Conservation (phyloP, 2,888 invertebrate genomes). For the Stenurella melanura region DNA sequence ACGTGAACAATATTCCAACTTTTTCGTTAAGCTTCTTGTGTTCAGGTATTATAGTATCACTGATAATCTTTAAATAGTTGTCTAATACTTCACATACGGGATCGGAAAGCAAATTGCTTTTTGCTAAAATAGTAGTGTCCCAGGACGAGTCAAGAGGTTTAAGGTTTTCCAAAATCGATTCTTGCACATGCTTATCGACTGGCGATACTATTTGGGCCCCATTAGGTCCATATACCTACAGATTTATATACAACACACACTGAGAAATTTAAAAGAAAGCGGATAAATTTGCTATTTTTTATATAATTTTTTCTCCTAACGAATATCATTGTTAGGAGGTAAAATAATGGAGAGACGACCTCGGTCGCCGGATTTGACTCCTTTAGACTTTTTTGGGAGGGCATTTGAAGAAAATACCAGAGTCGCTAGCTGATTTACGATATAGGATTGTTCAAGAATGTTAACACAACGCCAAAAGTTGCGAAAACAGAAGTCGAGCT, state of each 20-base stretch:
- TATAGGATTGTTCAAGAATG: too few relatives aligned
- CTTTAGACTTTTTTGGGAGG: too few relatives aligned
- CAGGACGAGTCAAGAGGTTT: slow-evolving; percentile 87
- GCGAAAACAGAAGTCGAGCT: too few relatives aligned
- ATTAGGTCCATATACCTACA: slow-evolving; percentile 92
- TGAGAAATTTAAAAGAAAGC: too few relatives aligned
- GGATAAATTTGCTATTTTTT: too few relatives aligned
- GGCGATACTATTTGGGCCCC: slow-evolving; percentile 97
- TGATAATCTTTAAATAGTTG: slow-evolving; percentile 81
- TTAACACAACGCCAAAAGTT: too few relatives aligned
- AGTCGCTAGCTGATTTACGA: too few relatives aligned
- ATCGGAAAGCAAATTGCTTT: slow-evolving; percentile 77
- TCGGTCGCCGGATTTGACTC: too few relatives aligned
- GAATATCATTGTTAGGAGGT: too few relatives aligned
- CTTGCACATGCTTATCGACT: slow-evolving; percentile 90
- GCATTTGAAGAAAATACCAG: too few relatives aligned
- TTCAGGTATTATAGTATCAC: slow-evolving; percentile 75
- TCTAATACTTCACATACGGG: slow-evolving; percentile 81
- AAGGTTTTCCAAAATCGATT: slow-evolving; percentile 84
- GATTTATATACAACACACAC: not conserved
- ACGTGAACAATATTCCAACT: slow-evolving; percentile 81
- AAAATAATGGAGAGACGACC: too few relatives aligned
- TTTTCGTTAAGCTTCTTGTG: slow-evolving; percentile 76
- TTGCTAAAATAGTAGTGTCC: slow-evolving; percentile 79
- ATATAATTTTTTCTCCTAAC: too few relatives aligned